phyloP scores from a whole-genome alignment of 2,888 invertebrate genomes.

The Adelognathus sp. region DNA sequence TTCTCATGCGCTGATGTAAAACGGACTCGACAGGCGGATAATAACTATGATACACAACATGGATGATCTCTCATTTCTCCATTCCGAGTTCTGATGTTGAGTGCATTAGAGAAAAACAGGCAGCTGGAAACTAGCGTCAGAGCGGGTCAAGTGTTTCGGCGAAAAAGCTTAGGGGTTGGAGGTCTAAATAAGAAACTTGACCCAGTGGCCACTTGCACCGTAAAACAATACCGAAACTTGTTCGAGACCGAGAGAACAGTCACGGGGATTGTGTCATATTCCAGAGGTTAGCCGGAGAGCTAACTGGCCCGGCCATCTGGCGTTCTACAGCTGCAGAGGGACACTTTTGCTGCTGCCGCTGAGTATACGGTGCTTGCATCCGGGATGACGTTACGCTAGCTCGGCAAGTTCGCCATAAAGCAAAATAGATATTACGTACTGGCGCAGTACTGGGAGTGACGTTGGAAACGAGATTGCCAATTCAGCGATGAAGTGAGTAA shows the following conservation, averaged over 20 bases:
- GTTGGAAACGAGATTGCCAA: conserved; percentile 17
- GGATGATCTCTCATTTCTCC: not conserved
- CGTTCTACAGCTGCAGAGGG: conserved; percentile 33
- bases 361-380: conserved; percentile 62
- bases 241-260: conserved; percentile 42
- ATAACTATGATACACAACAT: too few species aligned
- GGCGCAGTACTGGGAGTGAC: not conserved
- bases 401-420: conserved; percentile 49
- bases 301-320: conserved; percentile 47
- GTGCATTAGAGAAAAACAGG: not conserved
- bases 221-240: conserved; percentile 64
- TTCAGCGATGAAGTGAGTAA: conserved; percentile 30
- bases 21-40: too few species aligned
- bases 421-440: conserved; percentile 41
- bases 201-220: conserved; percentile 28
- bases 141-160: not conserved
- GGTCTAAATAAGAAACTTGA: conserved; percentile 9
- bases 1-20: too few species aligned
- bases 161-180: conserved; percentile 3
- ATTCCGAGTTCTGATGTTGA: not conserved
- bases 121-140: not conserved
- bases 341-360: conserved; percentile 24
- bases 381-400: conserved; percentile 58
- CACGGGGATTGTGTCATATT: conserved; percentile 65
- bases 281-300: conserved; percentile 10